Evolutionary conservation across 2,113 vertebrate genomes (phyloP), one percentile per base, ranked within the genome.

Genomic region (Melanerpes formicivorus): DNA sequence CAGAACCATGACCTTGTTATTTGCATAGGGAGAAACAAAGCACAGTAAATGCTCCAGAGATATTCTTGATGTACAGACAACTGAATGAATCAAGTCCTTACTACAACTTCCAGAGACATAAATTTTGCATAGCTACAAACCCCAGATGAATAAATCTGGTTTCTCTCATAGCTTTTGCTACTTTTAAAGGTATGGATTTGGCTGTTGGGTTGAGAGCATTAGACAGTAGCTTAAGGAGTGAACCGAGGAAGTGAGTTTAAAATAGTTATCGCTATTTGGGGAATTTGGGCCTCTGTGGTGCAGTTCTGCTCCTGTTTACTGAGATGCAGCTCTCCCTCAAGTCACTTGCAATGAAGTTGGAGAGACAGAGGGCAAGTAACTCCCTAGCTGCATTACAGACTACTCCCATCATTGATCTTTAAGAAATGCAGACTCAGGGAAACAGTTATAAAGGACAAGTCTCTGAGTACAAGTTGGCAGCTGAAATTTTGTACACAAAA

Each of bases 141-240:
- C 6, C 21, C 9, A 59, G 13, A 46, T 3, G 3, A 80, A 59
- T 52, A 88, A 25, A 80, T 46, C 15, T 18, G 11, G 5, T 79
- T 80, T 93, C 10, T 72, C 7, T 82, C 23, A 7, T 2, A 73
- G 14, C 3, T 63, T 74, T 86, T 67, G 6, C 6, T 74, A 1
- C 16, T 62, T 83, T 70, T 62, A 23, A 55, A 30, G 26, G 4
- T 16, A 66, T 40, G 5, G 10, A 2, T 3, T 80, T 29, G 18
- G 11, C 14, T 74, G 6, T 30, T 1, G 0, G 9, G 4, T 21
- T 2, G 10, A 44, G 15, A 80, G 2, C 1, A 5, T 67, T 42
- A 46, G 12, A 19, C 10, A 17, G 6, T 46, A 5, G 56, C 30
- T 81, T 89, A 16, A 44, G 42, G 6, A 46, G 9, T 0, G 11